phyloP scores from a whole-genome alignment of 2,797 vertebrate genomes.

The Okamejei kenojei region DNA sequence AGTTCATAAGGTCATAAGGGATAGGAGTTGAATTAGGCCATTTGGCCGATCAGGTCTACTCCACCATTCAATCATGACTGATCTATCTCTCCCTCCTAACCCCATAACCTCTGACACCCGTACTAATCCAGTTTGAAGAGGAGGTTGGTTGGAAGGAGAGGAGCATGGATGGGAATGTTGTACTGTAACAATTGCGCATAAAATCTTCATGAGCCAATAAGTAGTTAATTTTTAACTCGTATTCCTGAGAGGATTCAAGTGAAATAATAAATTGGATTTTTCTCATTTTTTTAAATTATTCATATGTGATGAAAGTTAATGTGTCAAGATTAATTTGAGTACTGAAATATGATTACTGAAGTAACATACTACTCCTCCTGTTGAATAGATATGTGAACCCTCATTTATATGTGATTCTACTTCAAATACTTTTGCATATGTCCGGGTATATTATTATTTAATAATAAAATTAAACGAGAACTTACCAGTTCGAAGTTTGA shows the following conservation, averaged over 20 bases:
- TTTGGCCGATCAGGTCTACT: too few relatives aligned
- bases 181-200: neutral
- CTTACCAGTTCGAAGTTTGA: too few relatives aligned
- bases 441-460: neutral
- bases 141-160: too few relatives aligned
- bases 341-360: neutral
- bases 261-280: neutral
- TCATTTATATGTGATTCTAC: neutral
- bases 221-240: neutral
- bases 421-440: neutral
- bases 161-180: neutral
- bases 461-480: too few relatives aligned
- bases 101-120: too few relatives aligned
- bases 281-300: neutral
- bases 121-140: too few relatives aligned
- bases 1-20: too few relatives aligned
- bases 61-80: too few relatives aligned
- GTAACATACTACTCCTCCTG: neutral
- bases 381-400: neutral
- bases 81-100: too few relatives aligned
- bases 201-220: neutral
- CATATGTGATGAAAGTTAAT: neutral
- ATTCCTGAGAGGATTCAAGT: neutral
- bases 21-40: too few relatives aligned
- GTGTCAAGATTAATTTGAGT: neutral